phyloP scores from a whole-genome alignment of 2,797 vertebrate species.

The Xiphophorus birchmanni region DNA sequence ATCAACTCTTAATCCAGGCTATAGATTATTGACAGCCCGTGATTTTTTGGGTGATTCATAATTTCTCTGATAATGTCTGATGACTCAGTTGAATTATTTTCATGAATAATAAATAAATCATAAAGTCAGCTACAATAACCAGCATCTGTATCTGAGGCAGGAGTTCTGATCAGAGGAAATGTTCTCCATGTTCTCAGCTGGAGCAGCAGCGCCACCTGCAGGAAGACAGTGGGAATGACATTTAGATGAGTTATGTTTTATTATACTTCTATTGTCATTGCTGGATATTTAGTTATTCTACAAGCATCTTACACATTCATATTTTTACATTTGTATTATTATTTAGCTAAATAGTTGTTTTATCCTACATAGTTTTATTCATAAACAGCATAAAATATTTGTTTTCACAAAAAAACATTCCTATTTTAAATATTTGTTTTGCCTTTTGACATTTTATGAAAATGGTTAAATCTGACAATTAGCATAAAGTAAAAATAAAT shows the following conservation, averaged over 20 bases:
- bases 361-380: neutral
- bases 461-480: neutral
- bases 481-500: neutral
- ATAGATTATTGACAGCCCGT: neutral
- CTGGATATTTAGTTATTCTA: neutral
- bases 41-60: neutral
- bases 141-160: neutral
- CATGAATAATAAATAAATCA: neutral
- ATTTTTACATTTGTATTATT: neutral
- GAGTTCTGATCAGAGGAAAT: neutral
- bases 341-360: neutral
- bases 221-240: neutral
- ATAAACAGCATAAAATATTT: no score
- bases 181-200: neutral
- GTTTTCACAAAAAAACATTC: neutral
- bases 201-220: conserved; percentile 20
- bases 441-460: neutral
- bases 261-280: neutral
- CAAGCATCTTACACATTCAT: neutral
- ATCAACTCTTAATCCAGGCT: neutral
- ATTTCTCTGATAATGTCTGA: neutral
- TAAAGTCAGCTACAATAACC: neutral
- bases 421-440: neutral
- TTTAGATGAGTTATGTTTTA: neutral
- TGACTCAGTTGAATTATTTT: neutral